Base-by-base conservation (phyloP, 2,797 vertebrate species). In the Zalophus californianus region DNA sequence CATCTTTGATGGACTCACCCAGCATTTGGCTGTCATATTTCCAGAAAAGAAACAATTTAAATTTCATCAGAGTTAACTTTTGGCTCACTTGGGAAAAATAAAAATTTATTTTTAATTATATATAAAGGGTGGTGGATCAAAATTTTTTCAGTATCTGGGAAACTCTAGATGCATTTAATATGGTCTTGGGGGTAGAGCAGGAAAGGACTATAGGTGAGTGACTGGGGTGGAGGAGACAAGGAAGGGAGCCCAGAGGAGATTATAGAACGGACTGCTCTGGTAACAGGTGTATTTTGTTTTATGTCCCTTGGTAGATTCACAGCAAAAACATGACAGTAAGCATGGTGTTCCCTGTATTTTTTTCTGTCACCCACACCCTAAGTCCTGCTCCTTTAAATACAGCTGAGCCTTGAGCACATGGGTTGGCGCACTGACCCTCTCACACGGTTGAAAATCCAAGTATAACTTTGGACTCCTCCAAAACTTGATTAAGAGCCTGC, bases 51-150 rank as follows among this genome's bases (percentile, higher is more conserved):
- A 80, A 78, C 11, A n/a, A n/a, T 73, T 90, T 94, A 52, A 21
- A 87, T 52, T 50, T 96, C 35, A 70, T 84, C 52, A 78, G 21
- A 82, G 21, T 60, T 86, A 83, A 89, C 41, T 86, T 92, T 27
- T 23, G 29, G 60, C 60, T 87, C 68, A 56, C 38, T 80, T 44
- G 32, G 29, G 23, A 88, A 88, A 83, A 84, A 92, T 32, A 23
- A 32, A 70, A 75, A n/a, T 41, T 11, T 44, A 70, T 77, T 87
- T 87, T 48, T 32, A 66, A 29, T 75, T 62, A 52, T 1, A 0
- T 38, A 23, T 52, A 44, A 80, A 35, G 18, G 60, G 83, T 48
- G n/a, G 29, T 15, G 25, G 18, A 41, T 78, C 23, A 87, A 75
- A 52, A 75, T 12, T 16, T 79, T 79, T 79, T 91, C 72, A 85